Evolutionary conservation across 2,888 invertebrate species (phyloP).

Genomic region (Meandrusa payeni): DNA sequence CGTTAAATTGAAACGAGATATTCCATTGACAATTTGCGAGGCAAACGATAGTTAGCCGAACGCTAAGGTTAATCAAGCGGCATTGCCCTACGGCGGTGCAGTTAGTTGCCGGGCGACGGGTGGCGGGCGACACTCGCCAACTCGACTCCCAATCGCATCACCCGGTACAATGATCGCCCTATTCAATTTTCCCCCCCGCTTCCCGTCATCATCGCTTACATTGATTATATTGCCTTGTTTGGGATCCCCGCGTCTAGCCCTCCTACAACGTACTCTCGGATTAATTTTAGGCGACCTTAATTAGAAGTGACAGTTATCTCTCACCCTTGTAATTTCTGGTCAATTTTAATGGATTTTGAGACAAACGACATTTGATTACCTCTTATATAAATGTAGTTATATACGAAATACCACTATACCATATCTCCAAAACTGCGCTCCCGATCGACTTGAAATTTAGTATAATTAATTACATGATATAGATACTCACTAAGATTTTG

Average conservation of each 20-base stretch:
- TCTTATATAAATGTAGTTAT: too few relatives aligned
- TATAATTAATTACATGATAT: too few relatives aligned
- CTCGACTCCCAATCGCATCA: slow-evolving; percentile 17
- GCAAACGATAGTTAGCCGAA: not conserved
- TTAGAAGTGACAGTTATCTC: too few relatives aligned
- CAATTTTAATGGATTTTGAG: too few relatives aligned
- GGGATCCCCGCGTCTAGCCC: slow-evolving; percentile 4
- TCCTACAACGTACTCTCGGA: not conserved
- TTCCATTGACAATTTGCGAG: slow-evolving; percentile 9
- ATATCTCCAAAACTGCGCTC: too few relatives aligned
- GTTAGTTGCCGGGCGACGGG: slow-evolving; percentile 2
- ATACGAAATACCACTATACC: too few relatives aligned
- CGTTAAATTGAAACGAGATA: not conserved
- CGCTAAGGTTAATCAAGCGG: slow-evolving; percentile 10
- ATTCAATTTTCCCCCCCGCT: slow-evolving; percentile 17
- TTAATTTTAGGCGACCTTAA: slow-evolving; percentile 2
- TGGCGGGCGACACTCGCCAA: slow-evolving; percentile 11
- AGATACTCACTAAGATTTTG: too few relatives aligned
- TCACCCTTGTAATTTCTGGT: too few relatives aligned
- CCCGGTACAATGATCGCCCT: slow-evolving; percentile 20
- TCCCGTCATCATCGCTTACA: slow-evolving; percentile 15
- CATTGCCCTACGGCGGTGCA: slow-evolving; percentile 16
- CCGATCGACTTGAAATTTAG: too few relatives aligned
- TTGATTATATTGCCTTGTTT: slow-evolving; percentile 3
- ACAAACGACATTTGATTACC: too few relatives aligned